Evolutionary conservation across 2,113 vertebrate genomes (phyloP), one percentile per base, ranked within the genome.

Genomic region (Zonotrichia leucophrys): DNA sequence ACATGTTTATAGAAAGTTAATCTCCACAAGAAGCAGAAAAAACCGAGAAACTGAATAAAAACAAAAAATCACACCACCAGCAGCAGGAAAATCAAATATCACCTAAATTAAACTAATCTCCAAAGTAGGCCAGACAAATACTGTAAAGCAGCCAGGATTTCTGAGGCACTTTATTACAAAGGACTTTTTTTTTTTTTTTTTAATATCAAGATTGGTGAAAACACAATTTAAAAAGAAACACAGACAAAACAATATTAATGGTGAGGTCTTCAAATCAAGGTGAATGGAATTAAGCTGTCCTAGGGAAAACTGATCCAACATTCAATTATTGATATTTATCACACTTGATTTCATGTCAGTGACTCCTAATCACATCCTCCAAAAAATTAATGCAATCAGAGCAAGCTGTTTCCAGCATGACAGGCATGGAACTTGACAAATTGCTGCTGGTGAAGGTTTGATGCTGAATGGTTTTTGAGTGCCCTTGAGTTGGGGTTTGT

Each of bases 1-100:
- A 82, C 35, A 53, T 81, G 72, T 91, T 97, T 96, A 80, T 80
- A 93, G 70, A 88, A 95, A 95, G 60, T 68, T 85, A 78, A 91
- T 86, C 82, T 70, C 67, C 35, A 66, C 52, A 70, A 91, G 59
- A 66, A 62, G 37, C 28, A 70, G 59, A 33, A 55, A 52, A 53
- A 56, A 66, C 35, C 42, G 12, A 49, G 23, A 42, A 77, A 69
- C 63, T 28, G 47, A 73, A 70, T 11, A 16, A 64, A 42, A 44
- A 85, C 37, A 69, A 63, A 72, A 60, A 66, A 62, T n/a, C 35
- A 55, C 19, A 68, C 22, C 31, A 83, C 7, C 42, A 80, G 53
- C 41, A 74, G 30, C 22, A 39, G 59, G 33, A 22, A 95, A 83
- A 94, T 66, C 74, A 89, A 89, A 53, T 79, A 75, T 62, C 81